Evolutionary conservation across 2,113 vertebrate species (phyloP).

Genomic region (Tretioscincus oriximinensis): DNA sequence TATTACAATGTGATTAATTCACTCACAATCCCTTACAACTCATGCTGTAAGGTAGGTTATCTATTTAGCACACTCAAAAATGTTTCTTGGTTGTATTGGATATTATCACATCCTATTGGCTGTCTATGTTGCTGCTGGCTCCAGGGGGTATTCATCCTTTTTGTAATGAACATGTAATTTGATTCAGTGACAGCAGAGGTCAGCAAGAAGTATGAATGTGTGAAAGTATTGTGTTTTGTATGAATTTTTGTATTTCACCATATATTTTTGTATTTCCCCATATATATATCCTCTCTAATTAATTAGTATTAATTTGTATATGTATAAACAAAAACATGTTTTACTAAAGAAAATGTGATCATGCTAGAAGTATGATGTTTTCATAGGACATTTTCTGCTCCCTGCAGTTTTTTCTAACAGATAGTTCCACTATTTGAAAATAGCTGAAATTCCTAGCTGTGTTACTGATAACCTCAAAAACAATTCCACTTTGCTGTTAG

Average conservation of each 20-base stretch:
- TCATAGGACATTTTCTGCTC: not conserved
- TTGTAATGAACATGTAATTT: conserved; percentile 68
- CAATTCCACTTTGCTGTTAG: not conserved
- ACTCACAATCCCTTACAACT: conserved; percentile 34
- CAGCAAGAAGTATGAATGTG: conserved; percentile 24
- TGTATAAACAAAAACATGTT: not conserved
- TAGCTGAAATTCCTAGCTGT: conserved; percentile 2
- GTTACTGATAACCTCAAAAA: conserved; percentile 19
- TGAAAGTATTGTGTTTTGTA: conserved; percentile 50
- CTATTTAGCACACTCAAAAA: conserved; percentile 62
- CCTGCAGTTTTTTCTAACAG: not conserved
- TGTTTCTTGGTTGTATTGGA: conserved; percentile 62
- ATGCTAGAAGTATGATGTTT: not conserved
- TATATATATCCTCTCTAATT: conserved; percentile 57
- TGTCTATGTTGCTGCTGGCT: conserved; percentile 49
- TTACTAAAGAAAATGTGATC: conserved; percentile 3
- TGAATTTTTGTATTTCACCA: conserved; percentile 40
- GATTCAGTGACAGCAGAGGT: conserved; percentile 55
- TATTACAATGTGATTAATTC: conserved; percentile 50
- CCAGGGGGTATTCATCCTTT: conserved; percentile 54
- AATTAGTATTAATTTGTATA: conserved; percentile 44
- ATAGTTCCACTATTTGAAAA: not conserved
- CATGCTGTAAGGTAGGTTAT: conserved; percentile 43
- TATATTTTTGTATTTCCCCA: conserved; percentile 53
- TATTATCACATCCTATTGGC: conserved; percentile 64